These are phyloP conservation scores for Melanotaenia pygmaea DNA, from an alignment of 2,797 vertebrate genomes.

Conservation along the genomic window DNA sequence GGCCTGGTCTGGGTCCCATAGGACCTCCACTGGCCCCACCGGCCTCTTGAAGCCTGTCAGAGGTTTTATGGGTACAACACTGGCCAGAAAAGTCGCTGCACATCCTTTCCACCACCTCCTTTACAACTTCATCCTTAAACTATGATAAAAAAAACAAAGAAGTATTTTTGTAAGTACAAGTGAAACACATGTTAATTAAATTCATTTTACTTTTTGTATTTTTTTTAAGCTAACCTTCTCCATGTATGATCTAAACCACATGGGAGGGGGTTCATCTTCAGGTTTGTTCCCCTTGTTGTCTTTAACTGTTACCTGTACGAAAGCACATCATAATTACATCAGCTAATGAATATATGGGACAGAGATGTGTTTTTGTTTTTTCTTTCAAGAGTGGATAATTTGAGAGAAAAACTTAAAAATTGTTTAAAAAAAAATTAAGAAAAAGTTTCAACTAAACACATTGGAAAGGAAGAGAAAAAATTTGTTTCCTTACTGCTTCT, in stretches of 20 bases:
- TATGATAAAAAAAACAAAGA: slow-evolving; percentile 50
- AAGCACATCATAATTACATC: slow-evolving; percentile 23
- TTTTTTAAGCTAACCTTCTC: slow-evolving; percentile 83
- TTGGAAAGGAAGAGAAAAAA: neutral
- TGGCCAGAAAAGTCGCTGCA: slow-evolving; percentile 93
- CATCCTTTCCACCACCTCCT: slow-evolving; percentile 95
- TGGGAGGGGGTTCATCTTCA: slow-evolving; percentile 88
- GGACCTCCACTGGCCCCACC: slow-evolving; percentile 59
- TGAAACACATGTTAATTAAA: neutral
- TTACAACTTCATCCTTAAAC: slow-evolving; percentile 97
- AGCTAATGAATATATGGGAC: neutral
- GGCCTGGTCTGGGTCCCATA: slow-evolving; percentile 61
- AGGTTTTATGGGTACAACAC: slow-evolving; percentile 84
- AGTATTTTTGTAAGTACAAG: neutral
- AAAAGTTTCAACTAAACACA: neutral
- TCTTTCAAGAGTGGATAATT: neutral
- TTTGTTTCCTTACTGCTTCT: slow-evolving; percentile 80
- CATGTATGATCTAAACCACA: slow-evolving; percentile 96
- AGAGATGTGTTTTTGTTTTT: neutral
- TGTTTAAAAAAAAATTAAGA: neutral
- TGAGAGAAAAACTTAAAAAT: neutral
- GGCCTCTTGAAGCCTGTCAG: slow-evolving; percentile 75
- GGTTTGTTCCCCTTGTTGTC: slow-evolving; percentile 81
- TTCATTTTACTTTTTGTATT: neutral
- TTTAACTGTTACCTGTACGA: slow-evolving; percentile 73